phyloP scores from a whole-genome alignment of 2,797 vertebrate genomes.

The Chiroxiphia lanceolata region DNA sequence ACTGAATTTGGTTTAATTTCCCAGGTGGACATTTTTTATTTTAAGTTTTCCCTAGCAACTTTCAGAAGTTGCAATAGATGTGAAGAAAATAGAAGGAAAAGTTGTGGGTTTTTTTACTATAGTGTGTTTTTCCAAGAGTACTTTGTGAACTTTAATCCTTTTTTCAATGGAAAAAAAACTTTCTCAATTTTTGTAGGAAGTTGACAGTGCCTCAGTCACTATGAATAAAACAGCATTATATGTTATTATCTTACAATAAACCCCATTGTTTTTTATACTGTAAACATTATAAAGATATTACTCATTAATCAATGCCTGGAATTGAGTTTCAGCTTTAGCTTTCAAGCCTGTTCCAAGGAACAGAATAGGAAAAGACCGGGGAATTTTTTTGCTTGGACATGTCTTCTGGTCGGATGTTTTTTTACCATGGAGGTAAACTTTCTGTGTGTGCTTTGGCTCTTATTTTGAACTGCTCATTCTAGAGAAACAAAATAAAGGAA shows the following conservation, averaged over 20 bases:
- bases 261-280: background rate
- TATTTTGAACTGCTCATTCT: background rate
- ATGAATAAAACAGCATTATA: background rate
- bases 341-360: background rate
- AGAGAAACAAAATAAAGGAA: background rate
- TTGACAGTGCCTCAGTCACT: background rate
- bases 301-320: background rate
- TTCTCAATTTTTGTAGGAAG: background rate
- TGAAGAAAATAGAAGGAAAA: background rate
- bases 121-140: background rate
- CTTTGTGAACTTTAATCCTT: background rate
- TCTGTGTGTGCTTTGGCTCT: background rate
- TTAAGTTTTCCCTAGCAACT: background rate
- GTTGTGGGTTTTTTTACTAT: background rate
- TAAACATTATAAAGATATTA: background rate
- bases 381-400: background rate
- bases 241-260: background rate
- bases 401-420: background rate
- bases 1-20: background rate
- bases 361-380: background rate
- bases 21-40: background rate
- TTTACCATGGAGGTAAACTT: background rate
- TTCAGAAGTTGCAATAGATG: background rate
- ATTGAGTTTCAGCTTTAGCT: background rate
- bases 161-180: background rate